Conservation (phyloP, 2,113 vertebrate genomes). For the Psilopogon haemacephalus region DNA sequence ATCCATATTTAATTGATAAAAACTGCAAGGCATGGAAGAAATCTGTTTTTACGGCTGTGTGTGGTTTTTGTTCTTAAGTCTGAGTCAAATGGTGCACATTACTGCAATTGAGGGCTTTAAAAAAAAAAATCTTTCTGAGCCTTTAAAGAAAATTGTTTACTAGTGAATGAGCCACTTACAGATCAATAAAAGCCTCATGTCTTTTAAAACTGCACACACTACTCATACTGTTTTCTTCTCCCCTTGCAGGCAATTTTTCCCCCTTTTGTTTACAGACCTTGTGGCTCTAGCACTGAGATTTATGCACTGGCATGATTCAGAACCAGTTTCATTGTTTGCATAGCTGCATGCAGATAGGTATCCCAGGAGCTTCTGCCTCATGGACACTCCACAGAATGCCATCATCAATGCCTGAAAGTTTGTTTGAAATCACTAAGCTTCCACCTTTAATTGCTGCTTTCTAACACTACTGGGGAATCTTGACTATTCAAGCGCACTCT, state of each 20-base stretch:
- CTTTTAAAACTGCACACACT: constrained; percentile 33
- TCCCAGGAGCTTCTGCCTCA: constrained; percentile 36
- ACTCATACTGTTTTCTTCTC: constrained; percentile 27
- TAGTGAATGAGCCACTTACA: constrained; percentile 38
- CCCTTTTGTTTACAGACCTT: not conserved
- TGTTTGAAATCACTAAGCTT: constrained; percentile 72
- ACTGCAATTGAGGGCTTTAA: not conserved
- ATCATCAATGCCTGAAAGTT: constrained; percentile 48
- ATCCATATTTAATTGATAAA: not conserved
- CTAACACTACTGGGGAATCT: constrained; percentile 66
- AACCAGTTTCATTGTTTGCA: constrained; percentile 32
- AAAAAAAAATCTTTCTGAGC: not conserved
- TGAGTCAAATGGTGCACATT: not conserved
- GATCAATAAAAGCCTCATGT: constrained; percentile 44
- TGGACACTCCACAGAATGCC: constrained; percentile 55
- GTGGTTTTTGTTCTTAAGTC: not conserved
- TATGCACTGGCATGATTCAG: constrained; percentile 15
- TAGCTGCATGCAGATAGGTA: constrained; percentile 44
- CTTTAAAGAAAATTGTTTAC: constrained; percentile 29
- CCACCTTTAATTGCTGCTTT: constrained; percentile 75
- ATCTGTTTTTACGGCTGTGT: not conserved
- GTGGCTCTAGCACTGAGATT: constrained; percentile 26
- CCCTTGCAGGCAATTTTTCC: not conserved
- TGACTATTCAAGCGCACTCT: constrained; percentile 69
- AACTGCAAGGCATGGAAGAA: not conserved